Conservation (phyloP, 2,113 vertebrate species). For the Dermatemys mawii region DNA sequence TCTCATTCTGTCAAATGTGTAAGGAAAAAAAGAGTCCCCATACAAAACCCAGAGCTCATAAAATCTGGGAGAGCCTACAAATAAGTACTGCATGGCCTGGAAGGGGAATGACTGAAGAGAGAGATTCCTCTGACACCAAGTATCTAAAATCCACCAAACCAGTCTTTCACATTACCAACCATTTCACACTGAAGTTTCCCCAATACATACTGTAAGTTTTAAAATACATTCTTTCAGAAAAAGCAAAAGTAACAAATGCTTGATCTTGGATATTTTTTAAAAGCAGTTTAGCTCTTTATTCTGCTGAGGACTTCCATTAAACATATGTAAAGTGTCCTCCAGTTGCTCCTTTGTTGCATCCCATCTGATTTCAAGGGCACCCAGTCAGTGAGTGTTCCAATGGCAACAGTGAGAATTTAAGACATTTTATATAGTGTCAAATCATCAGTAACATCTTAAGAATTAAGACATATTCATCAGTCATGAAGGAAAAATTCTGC, state of each 20-base stretch:
- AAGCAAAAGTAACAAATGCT: background rate
- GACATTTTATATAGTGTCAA: fast-evolving
- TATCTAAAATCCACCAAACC: background rate
- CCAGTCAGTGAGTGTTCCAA: background rate
- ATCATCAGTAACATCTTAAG: fast-evolving
- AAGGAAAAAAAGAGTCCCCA: background rate
- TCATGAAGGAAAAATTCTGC: background rate
- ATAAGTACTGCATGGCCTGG: background rate
- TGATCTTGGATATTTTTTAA: background rate
- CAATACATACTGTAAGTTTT: background rate
- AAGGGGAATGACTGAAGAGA: background rate
- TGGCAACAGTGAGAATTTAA: background rate
- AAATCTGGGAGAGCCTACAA: background rate
- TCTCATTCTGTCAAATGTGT: background rate
- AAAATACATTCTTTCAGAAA: background rate
- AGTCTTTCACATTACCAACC: background rate
- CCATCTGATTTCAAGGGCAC: background rate
- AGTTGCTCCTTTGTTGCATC: background rate
- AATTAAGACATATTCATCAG: background rate
- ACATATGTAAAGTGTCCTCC: background rate
- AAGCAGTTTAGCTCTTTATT: background rate
- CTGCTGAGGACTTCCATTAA: background rate
- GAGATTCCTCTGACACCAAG: background rate
- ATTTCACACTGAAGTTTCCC: background rate
- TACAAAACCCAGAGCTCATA: background rate